Evolutionary conservation across 2,797 vertebrate species (phyloP), one percentile per base, ranked within the genome.

Genomic region (Danio tinwini): DNA sequence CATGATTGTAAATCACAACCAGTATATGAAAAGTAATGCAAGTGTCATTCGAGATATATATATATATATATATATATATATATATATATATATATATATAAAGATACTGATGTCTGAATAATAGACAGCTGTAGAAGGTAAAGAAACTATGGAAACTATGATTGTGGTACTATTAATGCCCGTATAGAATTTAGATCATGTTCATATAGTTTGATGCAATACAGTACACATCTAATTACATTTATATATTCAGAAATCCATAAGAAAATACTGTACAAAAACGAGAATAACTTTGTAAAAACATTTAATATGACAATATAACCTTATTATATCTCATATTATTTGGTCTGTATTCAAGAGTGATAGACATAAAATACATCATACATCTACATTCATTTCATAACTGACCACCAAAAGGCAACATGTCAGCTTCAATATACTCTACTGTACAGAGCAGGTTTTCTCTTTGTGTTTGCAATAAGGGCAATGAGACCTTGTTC

Each of bases 321-420:
- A 85, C 80, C 78, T 89, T 81, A 83, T 75, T 69, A 77, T 79
- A 81, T 68, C 80, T 67, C 14, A 44, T 65, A 90, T 92, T 79
- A 94, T 96, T 96, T 96, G 94, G 92, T 96, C 93, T 92, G 89
- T 85, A 94, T 92, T 95, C 94, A 95, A 95, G 91, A 93, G 13
- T 52, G 5, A 58, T 59, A 50, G 56, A 79, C 59, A 68, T 50
- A 68, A 72, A 78, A 92, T 92, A 94, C 90, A 90, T 90, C 89
- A 0, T 55, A 73, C 59, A 90, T 86, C 91, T 93, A 96, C 95
- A 97, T 96, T 96, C 94, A 93, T 93, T 93, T 93, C 78, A 89
- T 74, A 77, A 62, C 82, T 10, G 69, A 75, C 87, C 88, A 86
- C 81, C 68, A 55, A 67, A 75, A 87, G 83, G 80, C 84, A 73